These are phyloP conservation scores for Plutella xylostella DNA, from an alignment of 2,888 invertebrate species.

Conservation along the genomic window DNA sequence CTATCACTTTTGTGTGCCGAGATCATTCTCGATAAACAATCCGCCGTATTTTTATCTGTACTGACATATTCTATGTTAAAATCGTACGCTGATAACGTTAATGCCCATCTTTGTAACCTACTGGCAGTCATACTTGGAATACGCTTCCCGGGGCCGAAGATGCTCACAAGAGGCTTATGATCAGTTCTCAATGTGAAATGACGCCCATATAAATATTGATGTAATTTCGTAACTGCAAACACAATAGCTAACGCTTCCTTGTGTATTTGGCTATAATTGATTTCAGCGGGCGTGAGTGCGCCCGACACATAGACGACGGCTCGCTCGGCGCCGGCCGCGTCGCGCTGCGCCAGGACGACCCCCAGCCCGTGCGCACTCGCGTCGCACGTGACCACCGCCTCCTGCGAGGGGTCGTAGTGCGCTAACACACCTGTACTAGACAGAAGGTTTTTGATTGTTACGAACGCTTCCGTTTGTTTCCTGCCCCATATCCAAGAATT, in stretches of 20 bases:
- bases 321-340: too few relatives aligned
- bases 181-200: not conserved
- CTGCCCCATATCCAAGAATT: too few relatives aligned
- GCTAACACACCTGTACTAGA: not conserved
- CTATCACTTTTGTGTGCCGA: too few relatives aligned
- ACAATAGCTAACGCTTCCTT: not conserved
- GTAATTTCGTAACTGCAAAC: not conserved
- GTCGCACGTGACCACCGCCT: not conserved
- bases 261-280: not conserved
- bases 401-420: not conserved
- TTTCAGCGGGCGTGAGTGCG: too few relatives aligned
- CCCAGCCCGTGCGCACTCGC: not conserved
- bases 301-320: too few relatives aligned
- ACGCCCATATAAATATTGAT: not conserved
- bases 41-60: too few relatives aligned
- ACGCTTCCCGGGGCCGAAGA: not conserved
- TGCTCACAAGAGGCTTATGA: not conserved
- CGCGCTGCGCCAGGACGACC: not conserved
- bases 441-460: too few relatives aligned
- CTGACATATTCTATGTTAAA: not conserved
- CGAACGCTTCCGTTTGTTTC: too few relatives aligned
- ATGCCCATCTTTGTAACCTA: not conserved
- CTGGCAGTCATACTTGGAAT: not conserved
- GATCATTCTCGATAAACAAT: too few relatives aligned
- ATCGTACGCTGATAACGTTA: not conserved